Evolutionary conservation across 2,797 vertebrate species (phyloP).

Genomic region (Scarus forsteni): DNA sequence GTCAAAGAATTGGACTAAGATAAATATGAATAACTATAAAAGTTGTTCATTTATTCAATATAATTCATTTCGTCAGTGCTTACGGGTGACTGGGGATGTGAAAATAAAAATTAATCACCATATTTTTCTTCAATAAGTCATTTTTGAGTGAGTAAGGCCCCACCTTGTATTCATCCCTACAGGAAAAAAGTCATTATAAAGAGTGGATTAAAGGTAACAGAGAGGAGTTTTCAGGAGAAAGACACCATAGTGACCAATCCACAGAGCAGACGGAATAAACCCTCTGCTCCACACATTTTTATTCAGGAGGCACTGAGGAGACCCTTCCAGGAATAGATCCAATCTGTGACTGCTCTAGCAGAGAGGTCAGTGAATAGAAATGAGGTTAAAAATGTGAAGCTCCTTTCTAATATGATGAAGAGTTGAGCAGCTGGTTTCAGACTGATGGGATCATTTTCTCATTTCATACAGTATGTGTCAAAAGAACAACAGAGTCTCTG

Average conservation of each 20-base stretch:
- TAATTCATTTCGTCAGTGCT: too few species aligned
- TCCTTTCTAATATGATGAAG: background rate
- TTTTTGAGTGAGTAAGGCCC: background rate
- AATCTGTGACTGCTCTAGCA: slow-evolving; percentile 1
- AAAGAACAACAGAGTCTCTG: background rate
- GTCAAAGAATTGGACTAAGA: too few species aligned
- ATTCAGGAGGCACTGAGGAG: background rate
- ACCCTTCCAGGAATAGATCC: slow-evolving; percentile 5
- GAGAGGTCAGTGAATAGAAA: slow-evolving; percentile 2
- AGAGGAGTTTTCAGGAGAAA: background rate
- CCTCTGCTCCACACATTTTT: background rate
- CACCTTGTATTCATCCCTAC: background rate
- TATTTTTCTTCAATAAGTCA: background rate
- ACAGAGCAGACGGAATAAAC: background rate
- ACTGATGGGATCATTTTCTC: background rate
- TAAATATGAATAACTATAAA: too few species aligned
- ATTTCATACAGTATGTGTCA: background rate
- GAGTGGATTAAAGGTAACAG: background rate
- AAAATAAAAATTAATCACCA: background rate
- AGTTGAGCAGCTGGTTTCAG: background rate
- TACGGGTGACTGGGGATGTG: too few species aligned
- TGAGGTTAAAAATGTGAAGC: background rate
- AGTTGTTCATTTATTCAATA: too few species aligned
- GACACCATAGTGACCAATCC: background rate
- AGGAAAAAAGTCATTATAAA: background rate